Percentiles rank a stretch among this genome's conserved stretches.
phyloP scores from a whole-genome alignment of 2,113 vertebrate species.

The Psilopogon haemacephalus region DNA sequence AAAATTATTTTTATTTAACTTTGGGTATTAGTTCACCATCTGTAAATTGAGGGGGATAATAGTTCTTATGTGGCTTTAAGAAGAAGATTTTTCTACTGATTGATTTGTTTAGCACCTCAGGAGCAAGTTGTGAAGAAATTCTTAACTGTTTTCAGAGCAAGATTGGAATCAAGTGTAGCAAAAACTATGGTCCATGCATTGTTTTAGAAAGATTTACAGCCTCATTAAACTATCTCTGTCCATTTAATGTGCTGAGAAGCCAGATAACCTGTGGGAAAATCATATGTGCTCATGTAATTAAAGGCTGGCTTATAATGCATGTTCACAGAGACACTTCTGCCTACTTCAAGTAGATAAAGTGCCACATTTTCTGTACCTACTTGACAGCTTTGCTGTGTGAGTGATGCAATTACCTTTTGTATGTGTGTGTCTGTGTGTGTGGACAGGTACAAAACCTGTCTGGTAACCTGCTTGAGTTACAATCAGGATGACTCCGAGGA shows the following conservation, averaged over 20 bases:
- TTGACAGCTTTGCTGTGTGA: neutral
- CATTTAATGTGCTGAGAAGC: neutral
- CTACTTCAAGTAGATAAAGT: neutral
- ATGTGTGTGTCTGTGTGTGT: neutral
- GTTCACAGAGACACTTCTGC: neutral
- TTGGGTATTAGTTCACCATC: neutral
- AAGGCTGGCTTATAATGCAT: constrained; percentile 5
- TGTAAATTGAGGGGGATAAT: neutral
- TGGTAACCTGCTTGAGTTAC: neutral
- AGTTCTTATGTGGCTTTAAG: neutral
- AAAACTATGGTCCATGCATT: neutral
- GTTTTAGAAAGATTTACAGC: no score
- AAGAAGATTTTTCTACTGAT: neutral
- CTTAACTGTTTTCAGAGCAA: neutral
- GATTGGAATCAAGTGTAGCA: neutral
- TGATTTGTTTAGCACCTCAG: neutral
- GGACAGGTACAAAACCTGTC: neutral
- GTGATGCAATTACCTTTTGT: neutral
- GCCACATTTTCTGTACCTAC: neutral
- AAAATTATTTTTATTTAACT: neutral
- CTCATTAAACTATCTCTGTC: neutral
- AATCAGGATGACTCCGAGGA: neutral
- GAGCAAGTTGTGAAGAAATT: neutral
- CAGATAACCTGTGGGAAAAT: constrained; percentile 9
- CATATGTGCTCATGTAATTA: constrained; percentile 29